Evolutionary conservation across 2,888 invertebrate genomes (phyloP).

Genomic region (Andrena minutula): DNA sequence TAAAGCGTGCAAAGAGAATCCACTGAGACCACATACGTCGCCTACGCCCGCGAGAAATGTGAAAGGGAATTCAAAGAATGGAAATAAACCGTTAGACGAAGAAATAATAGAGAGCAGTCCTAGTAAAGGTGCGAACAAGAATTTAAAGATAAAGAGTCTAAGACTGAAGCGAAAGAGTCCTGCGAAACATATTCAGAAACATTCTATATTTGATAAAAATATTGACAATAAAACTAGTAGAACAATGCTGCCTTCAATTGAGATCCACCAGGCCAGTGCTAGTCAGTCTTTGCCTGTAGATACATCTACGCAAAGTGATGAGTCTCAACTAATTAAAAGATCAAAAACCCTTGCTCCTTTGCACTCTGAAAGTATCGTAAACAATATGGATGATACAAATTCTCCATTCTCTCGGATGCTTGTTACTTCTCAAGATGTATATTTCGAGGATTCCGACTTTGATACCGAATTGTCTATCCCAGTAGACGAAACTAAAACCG

Average conservation of each 20-base stretch:
- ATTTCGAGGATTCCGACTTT: background rate
- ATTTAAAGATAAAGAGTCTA: conserved; percentile 16
- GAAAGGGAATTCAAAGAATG: background rate
- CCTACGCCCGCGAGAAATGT: background rate
- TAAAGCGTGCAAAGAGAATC: background rate
- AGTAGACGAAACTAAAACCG: background rate
- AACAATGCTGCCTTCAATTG: background rate
- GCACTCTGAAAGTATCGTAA: background rate
- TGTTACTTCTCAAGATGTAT: background rate
- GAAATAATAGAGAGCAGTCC: conserved; percentile 63
- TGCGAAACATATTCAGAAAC: background rate
- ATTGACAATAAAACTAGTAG: background rate
- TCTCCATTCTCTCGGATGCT: background rate
- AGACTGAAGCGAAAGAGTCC: conserved; percentile 34
- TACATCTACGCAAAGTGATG: conserved; percentile 9
- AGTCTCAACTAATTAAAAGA: background rate
- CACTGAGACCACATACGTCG: background rate
- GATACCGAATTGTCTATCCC: background rate
- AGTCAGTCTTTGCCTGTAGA: background rate
- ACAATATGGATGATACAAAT: background rate
- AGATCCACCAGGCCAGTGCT: background rate
- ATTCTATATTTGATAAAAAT: background rate
- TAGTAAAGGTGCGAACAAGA: conserved; percentile 20
- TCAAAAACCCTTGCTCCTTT: background rate
- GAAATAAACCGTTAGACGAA: conserved; percentile 30